A percentile compares a stretch with the other conserved stretches of the same genome.
These are phyloP conservation scores for Sphinx pinastri DNA, from an alignment of 2,888 invertebrate genomes.

Conservation along the genomic window DNA sequence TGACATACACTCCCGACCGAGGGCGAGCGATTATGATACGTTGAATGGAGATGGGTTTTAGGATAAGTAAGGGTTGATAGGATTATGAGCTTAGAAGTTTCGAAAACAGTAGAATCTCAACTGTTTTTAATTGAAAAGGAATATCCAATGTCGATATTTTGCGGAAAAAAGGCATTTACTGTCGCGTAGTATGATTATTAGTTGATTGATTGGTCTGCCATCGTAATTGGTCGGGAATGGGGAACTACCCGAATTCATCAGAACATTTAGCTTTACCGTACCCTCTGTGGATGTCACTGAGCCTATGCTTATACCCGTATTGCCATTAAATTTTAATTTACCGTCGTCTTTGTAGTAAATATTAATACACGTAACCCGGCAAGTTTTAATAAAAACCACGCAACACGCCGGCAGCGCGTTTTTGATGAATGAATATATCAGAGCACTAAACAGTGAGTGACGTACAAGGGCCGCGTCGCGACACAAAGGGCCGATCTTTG, in stretches of 20 bases:
- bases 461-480: constrained; percentile 45
- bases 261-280: too few relatives aligned
- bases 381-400: constrained; percentile 41
- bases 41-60: constrained; percentile 39
- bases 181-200: too few relatives aligned
- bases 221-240: too few relatives aligned
- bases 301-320: neutral
- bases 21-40: constrained; percentile 44
- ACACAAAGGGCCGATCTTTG: constrained; percentile 78
- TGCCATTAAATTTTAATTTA: neutral
- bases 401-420: constrained; percentile 59
- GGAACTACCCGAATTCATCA: too few relatives aligned
- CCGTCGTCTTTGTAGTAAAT: neutral
- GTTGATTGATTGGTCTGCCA: too few relatives aligned
- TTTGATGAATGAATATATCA: constrained; percentile 78
- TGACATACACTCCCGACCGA: constrained; percentile 55
- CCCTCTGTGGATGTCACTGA: too few relatives aligned
- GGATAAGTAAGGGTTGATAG: constrained; percentile 38
- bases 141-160: too few relatives aligned
- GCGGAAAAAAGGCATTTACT: too few relatives aligned
- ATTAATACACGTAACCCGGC: neutral
- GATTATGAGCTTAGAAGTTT: constrained; percentile 24
- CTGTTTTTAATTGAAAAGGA: neutral
- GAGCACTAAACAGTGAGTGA: constrained; percentile 65
- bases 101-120: constrained; percentile 22